These are phyloP conservation scores for Sycobia sp. DNA, from an alignment of 1,140 invertebrate genomes.

Conservation along the genomic window DNA sequence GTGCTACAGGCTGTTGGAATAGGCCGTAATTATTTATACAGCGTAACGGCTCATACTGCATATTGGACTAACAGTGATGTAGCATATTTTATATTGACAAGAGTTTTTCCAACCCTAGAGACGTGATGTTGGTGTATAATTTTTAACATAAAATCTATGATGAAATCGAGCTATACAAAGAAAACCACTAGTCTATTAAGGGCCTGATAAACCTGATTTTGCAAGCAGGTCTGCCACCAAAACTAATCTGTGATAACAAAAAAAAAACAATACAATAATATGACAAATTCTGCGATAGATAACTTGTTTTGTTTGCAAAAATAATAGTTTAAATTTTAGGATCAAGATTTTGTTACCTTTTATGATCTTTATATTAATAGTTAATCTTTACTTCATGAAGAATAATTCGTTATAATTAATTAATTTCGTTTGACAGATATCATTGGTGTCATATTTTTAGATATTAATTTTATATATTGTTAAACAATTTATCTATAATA, in stretches of 20 bases:
- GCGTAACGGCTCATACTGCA: conserved; percentile 72
- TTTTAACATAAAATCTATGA: conserved; percentile 35
- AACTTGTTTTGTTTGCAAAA: conserved; percentile 28
- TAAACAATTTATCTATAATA: too few relatives aligned
- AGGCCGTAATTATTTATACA: conserved; percentile 69
- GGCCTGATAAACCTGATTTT: conserved; percentile 44
- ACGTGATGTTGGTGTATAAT: conserved; percentile 54
- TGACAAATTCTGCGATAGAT: conserved; percentile 37
- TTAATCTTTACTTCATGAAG: conserved; percentile 17
- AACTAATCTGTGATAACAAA: conserved; percentile 61
- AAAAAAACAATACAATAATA: conserved; percentile 60
- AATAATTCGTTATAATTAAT: conserved; percentile 11
- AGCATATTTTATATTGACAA: conserved; percentile 71
- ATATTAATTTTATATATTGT: too few relatives aligned
- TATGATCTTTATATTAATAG: conserved; percentile 15
- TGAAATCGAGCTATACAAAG: conserved; percentile 34
- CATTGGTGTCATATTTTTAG: too few relatives aligned
- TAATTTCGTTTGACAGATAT: conserved; percentile 14
- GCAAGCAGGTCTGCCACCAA: conserved; percentile 52
- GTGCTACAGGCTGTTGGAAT: conserved; percentile 66
- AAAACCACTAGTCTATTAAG: conserved; percentile 52
- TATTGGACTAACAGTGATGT: conserved; percentile 77
- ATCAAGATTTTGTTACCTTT: conserved; percentile 21
- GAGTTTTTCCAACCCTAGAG: conserved; percentile 67
- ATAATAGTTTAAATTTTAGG: conserved; percentile 15